Evolutionary conservation across 1,140 invertebrate species (phyloP).

Genomic region (Nilaparvata lugens): DNA sequence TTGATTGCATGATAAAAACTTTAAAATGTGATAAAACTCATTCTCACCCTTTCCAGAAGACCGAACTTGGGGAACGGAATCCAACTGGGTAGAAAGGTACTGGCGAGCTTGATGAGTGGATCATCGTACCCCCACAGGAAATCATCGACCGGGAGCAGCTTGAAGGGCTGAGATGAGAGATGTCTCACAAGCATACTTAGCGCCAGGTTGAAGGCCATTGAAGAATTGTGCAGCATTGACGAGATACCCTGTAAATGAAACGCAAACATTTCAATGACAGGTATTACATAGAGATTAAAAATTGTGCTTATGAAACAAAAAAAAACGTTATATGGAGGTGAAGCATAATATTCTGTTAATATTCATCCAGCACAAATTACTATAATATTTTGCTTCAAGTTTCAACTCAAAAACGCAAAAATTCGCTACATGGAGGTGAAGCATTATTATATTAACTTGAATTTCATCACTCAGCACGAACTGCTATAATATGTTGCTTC

Average conservation of each 20-base stretch:
- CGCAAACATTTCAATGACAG: no score
- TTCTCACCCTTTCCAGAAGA: constrained; percentile 67
- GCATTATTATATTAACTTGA: no score
- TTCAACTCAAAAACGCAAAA: no score
- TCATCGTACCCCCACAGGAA: constrained; percentile 84
- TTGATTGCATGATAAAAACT: background rate
- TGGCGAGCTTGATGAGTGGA: constrained; percentile 54
- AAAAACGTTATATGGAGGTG: no score
- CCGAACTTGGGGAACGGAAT: constrained; percentile 69
- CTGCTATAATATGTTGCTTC: no score
- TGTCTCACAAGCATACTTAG: constrained; percentile 49
- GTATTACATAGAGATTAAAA: no score
- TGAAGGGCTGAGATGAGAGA: constrained; percentile 56
- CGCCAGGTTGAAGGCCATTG: constrained; percentile 50
- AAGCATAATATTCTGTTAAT: no score
- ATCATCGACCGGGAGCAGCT: constrained; percentile 57
- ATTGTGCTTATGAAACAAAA: no score
- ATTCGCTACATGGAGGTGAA: no score
- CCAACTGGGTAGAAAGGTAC: constrained; percentile 56
- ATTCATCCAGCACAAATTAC: no score
- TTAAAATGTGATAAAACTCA: background rate
- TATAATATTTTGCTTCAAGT: no score
- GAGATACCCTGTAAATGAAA: constrained; percentile 47
- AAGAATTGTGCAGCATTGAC: constrained; percentile 44
- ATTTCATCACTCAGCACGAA: no score